A percentile compares a stretch with the other conserved stretches of the same genome.
Conservation (phyloP, 2,888 invertebrate species). For the Macrophya alboannulata region DNA sequence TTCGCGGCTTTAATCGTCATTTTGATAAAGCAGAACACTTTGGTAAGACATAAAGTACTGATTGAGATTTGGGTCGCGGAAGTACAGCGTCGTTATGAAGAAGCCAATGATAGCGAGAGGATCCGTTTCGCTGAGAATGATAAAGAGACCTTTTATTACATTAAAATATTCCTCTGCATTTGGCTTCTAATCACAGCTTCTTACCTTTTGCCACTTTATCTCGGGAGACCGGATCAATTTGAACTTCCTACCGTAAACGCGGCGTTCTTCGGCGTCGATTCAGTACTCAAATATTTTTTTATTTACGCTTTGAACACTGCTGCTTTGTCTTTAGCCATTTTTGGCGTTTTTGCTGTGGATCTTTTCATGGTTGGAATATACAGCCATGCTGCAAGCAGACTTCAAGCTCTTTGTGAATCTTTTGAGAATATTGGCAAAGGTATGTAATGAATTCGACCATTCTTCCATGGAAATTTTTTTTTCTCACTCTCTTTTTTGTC, state of each 20-base stretch:
- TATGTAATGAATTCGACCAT: not conserved
- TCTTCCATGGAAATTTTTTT: not conserved
- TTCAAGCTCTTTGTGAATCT: slow-evolving; percentile 15
- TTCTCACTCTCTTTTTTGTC: not conserved
- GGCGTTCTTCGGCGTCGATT: slow-evolving; percentile 17
- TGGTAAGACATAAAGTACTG: not conserved
- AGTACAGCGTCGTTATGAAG: not conserved
- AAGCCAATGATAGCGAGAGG: not conserved
- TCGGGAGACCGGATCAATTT: not conserved
- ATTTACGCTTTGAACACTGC: slow-evolving; percentile 33
- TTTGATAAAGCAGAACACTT: slow-evolving; percentile 21
- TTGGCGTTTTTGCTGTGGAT: slow-evolving; percentile 14
- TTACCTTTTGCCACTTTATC: slow-evolving; percentile 17
- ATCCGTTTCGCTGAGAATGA: not conserved
- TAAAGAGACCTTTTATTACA: not conserved
- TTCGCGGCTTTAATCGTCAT: slow-evolving; percentile 26
- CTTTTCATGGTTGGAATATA: slow-evolving; percentile 34
- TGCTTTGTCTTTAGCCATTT: slow-evolving; percentile 22
- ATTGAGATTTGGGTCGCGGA: slow-evolving; percentile 36
- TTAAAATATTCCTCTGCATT: not conserved
- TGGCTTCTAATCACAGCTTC: slow-evolving; percentile 35
- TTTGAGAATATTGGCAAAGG: not conserved
- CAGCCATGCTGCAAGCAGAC: slow-evolving; percentile 39
- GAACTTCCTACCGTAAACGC: slow-evolving; percentile 16
- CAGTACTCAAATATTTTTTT: not conserved